These are phyloP conservation scores for Cynopterus brachyotis DNA, from an alignment of 2,113 vertebrate genomes.

Conservation along the genomic window DNA sequence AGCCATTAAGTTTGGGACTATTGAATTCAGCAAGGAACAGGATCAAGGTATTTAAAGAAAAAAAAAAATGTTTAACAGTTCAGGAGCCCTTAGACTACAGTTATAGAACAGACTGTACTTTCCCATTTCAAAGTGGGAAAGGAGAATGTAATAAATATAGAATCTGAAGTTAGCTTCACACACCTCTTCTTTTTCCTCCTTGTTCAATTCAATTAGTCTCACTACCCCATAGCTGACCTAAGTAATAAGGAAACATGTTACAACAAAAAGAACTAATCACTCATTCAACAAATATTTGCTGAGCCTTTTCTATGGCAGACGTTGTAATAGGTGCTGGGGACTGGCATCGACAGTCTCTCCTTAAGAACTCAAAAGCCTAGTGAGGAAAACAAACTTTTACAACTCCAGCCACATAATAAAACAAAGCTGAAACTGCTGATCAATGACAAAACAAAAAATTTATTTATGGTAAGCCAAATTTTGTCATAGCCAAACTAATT, in stretches of 20 bases:
- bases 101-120: not conserved
- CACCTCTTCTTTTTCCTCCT: not conserved
- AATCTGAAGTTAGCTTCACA: not conserved
- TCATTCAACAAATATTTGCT: slow-evolving; percentile 24
- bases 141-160: not conserved
- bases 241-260: slow-evolving; percentile 20
- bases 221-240: not conserved
- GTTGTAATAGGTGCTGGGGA: not conserved
- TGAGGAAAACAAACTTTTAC: slow-evolving; percentile 8
- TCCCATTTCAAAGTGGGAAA: not conserved
- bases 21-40: slow-evolving; percentile 22
- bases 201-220: not conserved
- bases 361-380: slow-evolving; percentile 8
- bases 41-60: not conserved
- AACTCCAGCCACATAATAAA: slow-evolving; percentile 3
- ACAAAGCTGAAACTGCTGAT: not conserved
- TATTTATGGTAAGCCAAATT: slow-evolving; percentile 17
- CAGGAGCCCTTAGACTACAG: not conserved
- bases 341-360: not conserved
- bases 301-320: not conserved
- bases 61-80: not conserved
- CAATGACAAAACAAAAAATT: not conserved
- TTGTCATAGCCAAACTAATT: not conserved
- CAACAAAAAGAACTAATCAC: slow-evolving; percentile 8
- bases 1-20: slow-evolving; percentile 2